These are phyloP conservation scores for Naso thynnoides DNA, from an alignment of 2,797 vertebrate genomes.

Conservation along the genomic window DNA sequence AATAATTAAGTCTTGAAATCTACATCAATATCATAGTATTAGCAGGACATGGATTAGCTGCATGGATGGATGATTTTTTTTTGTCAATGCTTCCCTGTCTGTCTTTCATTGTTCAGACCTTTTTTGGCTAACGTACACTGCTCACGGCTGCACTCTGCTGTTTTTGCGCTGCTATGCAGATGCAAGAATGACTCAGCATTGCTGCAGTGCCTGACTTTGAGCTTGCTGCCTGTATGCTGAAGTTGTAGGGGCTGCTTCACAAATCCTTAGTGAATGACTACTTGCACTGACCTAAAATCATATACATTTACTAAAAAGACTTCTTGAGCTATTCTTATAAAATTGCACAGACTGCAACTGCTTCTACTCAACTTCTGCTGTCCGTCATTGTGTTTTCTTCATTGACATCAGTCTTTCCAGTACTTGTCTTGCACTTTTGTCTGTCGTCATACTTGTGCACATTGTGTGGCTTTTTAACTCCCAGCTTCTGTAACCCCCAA, in stretches of 20 bases:
- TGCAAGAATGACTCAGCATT: slow-evolving; percentile 69
- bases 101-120: background rate
- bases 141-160: slow-evolving; percentile 4
- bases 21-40: background rate
- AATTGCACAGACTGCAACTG: slow-evolving; percentile 18
- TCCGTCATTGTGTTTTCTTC: background rate
- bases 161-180: slow-evolving; percentile 46
- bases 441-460: slow-evolving; percentile 30
- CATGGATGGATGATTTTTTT: slow-evolving; percentile 25
- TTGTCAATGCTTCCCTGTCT: background rate
- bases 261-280: slow-evolving; percentile 1
- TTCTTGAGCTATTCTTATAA: background rate
- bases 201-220: slow-evolving; percentile 17
- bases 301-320: background rate
- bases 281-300: background rate
- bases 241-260: slow-evolving; percentile 7
- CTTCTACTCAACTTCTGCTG: slow-evolving; percentile 8
- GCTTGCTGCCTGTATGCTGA: background rate
- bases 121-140: slow-evolving; percentile 24
- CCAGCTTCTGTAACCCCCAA: background rate
- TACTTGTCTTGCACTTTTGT: background rate
- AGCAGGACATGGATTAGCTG: background rate
- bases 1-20: background rate
- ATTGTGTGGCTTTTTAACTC: slow-evolving; percentile 18
- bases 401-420: background rate